These are phyloP conservation scores for Thereuonema tuberculata DNA, from an alignment of 1,140 invertebrate species.

Conservation along the genomic window DNA sequence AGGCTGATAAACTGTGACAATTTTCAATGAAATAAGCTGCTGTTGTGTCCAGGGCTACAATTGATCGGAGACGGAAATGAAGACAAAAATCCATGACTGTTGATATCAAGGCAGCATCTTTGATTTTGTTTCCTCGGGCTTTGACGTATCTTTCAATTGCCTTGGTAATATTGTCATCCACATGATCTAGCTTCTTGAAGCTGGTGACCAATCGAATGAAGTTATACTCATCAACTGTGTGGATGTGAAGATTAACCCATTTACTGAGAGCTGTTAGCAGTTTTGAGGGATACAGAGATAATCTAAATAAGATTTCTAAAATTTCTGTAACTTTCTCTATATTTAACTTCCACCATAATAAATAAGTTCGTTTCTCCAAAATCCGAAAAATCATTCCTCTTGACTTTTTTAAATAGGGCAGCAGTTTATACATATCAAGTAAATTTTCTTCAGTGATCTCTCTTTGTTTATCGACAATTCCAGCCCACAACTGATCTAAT, in stretches of 20 bases:
- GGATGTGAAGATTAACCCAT: slow-evolving; percentile 47
- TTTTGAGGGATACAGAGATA: slow-evolving; percentile 31
- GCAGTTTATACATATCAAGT: slow-evolving; percentile 39
- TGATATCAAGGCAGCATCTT: slow-evolving; percentile 41
- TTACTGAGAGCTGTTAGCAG: slow-evolving; percentile 38
- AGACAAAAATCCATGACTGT: slow-evolving; percentile 47
- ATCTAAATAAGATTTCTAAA: slow-evolving; percentile 29
- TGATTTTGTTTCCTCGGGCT: slow-evolving; percentile 33
- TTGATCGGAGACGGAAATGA: slow-evolving; percentile 42
- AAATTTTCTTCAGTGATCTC: slow-evolving; percentile 45
- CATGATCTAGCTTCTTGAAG: slow-evolving; percentile 39
- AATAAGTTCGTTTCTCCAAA: slow-evolving; percentile 44
- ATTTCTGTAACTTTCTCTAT: slow-evolving; percentile 42
- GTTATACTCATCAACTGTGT: slow-evolving; percentile 42
- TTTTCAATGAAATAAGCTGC: slow-evolving; percentile 43
- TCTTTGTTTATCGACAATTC: slow-evolving; percentile 41
- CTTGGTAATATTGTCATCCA: slow-evolving; percentile 38
- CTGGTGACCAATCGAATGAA: slow-evolving; percentile 43
- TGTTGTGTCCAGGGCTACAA: slow-evolving; percentile 41
- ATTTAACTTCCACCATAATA: slow-evolving; percentile 42
- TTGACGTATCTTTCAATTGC: slow-evolving; percentile 47
- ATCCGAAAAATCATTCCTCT: slow-evolving; percentile 44
- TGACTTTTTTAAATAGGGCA: slow-evolving; percentile 44
- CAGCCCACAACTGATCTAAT: slow-evolving; percentile 53
- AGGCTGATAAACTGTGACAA: slow-evolving; percentile 34